phyloP scores from a whole-genome alignment of 2,888 invertebrate species.

The Euplexia lucipara region DNA sequence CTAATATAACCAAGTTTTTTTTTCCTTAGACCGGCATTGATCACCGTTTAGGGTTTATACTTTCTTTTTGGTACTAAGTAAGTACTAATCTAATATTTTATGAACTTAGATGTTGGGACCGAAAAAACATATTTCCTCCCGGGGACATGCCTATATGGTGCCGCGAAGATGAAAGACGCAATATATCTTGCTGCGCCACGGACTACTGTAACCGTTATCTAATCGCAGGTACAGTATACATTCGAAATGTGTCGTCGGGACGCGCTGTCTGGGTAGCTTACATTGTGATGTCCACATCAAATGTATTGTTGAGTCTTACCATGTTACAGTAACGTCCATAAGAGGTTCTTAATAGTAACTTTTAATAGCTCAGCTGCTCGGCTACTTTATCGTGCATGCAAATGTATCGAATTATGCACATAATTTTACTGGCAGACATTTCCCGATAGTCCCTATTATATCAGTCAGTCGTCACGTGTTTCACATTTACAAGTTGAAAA shows the following conservation, averaged over 20 bases:
- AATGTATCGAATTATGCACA: slow-evolving; percentile 62
- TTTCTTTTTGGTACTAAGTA: too few relatives aligned
- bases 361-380: slow-evolving; percentile 45
- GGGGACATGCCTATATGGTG: slow-evolving; percentile 92
- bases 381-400: slow-evolving; percentile 71
- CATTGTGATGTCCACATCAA: slow-evolving; percentile 84
- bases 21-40: slow-evolving; percentile 87
- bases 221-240: slow-evolving; percentile 83
- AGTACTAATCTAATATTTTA: slow-evolving; percentile 80
- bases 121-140: slow-evolving; percentile 91
- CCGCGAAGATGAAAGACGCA: slow-evolving; percentile 84
- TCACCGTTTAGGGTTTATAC: slow-evolving; percentile 77
- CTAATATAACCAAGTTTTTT: slow-evolving; percentile 84
- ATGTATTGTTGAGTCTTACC: slow-evolving; percentile 70
- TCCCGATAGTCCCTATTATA: slow-evolving; percentile 46
- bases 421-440: slow-evolving; percentile 45
- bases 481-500: slow-evolving; percentile 42
- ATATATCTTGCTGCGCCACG: slow-evolving; percentile 92
- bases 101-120: slow-evolving; percentile 92
- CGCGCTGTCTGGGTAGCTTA: slow-evolving; percentile 80
- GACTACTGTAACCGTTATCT: slow-evolving; percentile 93
- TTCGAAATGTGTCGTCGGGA: slow-evolving; percentile 80
- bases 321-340: slow-evolving; percentile 56
- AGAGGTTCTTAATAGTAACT: slow-evolving; percentile 63
- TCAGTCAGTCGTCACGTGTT: slow-evolving; percentile 35